These are phyloP conservation scores for Climacteris rufus DNA, from an alignment of 2,113 vertebrate genomes.

Conservation along the genomic window DNA sequence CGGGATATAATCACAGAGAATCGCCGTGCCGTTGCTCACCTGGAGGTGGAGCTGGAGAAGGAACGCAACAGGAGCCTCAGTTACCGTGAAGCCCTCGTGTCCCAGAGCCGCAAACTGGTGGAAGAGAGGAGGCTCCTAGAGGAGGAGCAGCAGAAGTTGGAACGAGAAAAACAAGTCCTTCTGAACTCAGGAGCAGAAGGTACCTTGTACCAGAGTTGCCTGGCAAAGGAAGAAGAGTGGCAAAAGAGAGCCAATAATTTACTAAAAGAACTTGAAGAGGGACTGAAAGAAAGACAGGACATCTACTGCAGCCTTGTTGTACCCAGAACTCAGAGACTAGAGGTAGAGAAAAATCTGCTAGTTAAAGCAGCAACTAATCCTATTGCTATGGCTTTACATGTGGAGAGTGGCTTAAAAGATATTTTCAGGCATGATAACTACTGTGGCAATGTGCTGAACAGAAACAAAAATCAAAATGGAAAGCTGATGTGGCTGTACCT, in stretches of 20 bases:
- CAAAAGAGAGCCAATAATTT: slow-evolving; percentile 72
- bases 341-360: slow-evolving; percentile 88
- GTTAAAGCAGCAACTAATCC: slow-evolving; percentile 81
- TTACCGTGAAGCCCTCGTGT: slow-evolving; percentile 84
- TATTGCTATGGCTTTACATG: slow-evolving; percentile 68
- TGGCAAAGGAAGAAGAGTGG: slow-evolving; percentile 81
- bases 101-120: slow-evolving; percentile 85
- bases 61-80: slow-evolving; percentile 84
- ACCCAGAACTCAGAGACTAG: slow-evolving; percentile 77
- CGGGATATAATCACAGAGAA: slow-evolving; percentile 82
- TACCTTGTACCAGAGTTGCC: slow-evolving; percentile 71
- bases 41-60: slow-evolving; percentile 92
- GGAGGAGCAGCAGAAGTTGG: slow-evolving; percentile 76
- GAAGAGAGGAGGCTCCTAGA: slow-evolving; percentile 85
- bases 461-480: slow-evolving; percentile 85
- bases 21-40: slow-evolving; percentile 75
- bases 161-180: slow-evolving; percentile 75
- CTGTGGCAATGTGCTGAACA: slow-evolving; percentile 84
- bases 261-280: slow-evolving; percentile 81
- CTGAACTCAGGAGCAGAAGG: slow-evolving; percentile 72
- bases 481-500: slow-evolving; percentile 96
- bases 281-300: slow-evolving; percentile 84
- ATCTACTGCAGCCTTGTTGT: slow-evolving; percentile 87
- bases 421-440: slow-evolving; percentile 91
- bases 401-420: slow-evolving; percentile 84